Percentiles rank a stretch among this genome's conserved stretches.
These are phyloP conservation scores for Andrena bicolor DNA, from an alignment of 2,888 invertebrate species.

Conservation along the genomic window DNA sequence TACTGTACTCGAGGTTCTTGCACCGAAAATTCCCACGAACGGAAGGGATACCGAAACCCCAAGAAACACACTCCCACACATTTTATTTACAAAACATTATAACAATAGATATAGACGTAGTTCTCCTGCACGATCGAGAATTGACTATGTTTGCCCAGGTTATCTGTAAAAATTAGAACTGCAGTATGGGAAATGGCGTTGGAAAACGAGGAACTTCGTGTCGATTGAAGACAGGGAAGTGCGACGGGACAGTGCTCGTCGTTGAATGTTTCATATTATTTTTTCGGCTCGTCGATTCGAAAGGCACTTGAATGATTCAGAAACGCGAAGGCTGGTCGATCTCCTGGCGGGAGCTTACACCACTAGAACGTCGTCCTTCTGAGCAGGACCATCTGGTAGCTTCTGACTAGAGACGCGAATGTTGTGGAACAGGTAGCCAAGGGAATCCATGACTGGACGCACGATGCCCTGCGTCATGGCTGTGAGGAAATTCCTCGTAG, in stretches of 20 bases:
- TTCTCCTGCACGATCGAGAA: neutral
- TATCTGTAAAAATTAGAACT: neutral
- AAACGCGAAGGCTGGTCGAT: neutral
- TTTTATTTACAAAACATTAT: constrained; percentile 53
- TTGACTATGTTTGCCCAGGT: neutral
- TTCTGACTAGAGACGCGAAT: constrained; percentile 87
- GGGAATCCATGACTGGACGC: constrained; percentile 88
- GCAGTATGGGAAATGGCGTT: neutral
- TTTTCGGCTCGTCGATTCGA: neutral
- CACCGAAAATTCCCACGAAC: no score
- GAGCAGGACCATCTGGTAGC: constrained; percentile 86
- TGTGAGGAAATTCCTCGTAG: constrained; percentile 87
- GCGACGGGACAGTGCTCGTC: neutral
- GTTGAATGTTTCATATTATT: neutral
- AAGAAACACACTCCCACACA: neutral
- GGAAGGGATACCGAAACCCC: no score
- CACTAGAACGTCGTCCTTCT: constrained; percentile 80
- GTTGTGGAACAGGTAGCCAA: constrained; percentile 88
- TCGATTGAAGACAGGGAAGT: neutral
- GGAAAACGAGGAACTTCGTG: neutral
- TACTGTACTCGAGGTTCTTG: no score
- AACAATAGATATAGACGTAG: constrained; percentile 37
- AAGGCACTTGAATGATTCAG: constrained; percentile 29
- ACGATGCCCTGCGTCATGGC: constrained; percentile 88
- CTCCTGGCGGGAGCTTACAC: constrained; percentile 49